phyloP scores from a whole-genome alignment of 2,888 invertebrate genomes.

The Scrobipalpa atriplicella region DNA sequence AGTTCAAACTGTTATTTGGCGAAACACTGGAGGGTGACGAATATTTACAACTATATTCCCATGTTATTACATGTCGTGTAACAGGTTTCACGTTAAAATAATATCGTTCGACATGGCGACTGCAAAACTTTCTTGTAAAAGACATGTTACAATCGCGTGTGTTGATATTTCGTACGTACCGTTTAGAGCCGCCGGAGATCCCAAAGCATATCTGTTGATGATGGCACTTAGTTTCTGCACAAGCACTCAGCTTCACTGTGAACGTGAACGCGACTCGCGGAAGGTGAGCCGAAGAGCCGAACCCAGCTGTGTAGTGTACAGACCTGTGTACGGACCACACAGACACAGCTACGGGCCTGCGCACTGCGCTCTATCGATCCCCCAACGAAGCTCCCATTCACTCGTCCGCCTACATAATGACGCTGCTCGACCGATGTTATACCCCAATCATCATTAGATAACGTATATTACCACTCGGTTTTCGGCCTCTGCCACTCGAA shows the following conservation, averaged over 20 bases:
- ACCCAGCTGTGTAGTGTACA: constrained; percentile 66
- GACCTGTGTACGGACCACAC: not conserved
- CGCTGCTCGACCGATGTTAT: constrained; percentile 61
- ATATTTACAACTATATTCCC: not conserved
- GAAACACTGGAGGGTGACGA: not conserved
- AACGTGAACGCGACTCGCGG: constrained; percentile 50
- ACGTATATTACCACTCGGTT: constrained; percentile 66
- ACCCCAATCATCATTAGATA: constrained; percentile 77
- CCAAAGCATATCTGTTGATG: constrained; percentile 63
- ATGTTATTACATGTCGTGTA: constrained; percentile 49
- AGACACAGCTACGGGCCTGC: constrained; percentile 57
- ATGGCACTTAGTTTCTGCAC: constrained; percentile 60
- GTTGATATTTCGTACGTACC: constrained; percentile 56
- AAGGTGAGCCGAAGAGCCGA: constrained; percentile 54
- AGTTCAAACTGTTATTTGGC: not conserved
- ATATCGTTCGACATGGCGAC: constrained; percentile 51
- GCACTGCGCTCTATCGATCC: constrained; percentile 78
- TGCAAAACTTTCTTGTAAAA: not conserved
- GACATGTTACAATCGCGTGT: not conserved
- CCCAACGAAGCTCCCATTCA: constrained; percentile 60
- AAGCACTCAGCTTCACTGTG: constrained; percentile 60
- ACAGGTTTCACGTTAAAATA: constrained; percentile 61
- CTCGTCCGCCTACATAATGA: constrained; percentile 73
- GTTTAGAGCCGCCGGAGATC: constrained; percentile 65
- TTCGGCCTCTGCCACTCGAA: constrained; percentile 59